Base-by-base conservation (phyloP, 2,888 invertebrate genomes). In the Tigriopus californicus region DNA sequence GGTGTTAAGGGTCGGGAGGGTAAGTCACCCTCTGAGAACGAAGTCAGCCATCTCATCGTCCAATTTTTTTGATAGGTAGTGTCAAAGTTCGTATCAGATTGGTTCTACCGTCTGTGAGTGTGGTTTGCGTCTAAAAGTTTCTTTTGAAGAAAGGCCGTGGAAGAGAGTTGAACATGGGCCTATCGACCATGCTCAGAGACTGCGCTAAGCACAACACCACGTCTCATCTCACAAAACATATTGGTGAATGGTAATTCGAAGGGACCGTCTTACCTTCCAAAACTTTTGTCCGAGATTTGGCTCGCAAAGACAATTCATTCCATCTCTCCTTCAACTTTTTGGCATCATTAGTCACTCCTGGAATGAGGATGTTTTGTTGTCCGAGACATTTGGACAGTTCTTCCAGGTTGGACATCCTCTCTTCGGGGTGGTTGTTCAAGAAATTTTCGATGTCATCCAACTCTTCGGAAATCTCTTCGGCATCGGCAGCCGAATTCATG, bases 401-500 rank as follows among this genome's bases (percentile, higher is more conserved):
- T 70, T 82, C 80, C 65, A 88, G 81, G 67, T 81, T 80, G 49
- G 79, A 76, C 65, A 83, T 74, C 60, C 85, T 79, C 65, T 79
- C 79, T 65, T 80, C 79, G 51, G 82, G 80, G 71, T 83, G 85
- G 68, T 81, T 80, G 60, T 81, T 78, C 61, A 88, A 72, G 68
- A 83, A 83, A 70, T 82, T 83, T 72, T 89, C 89, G 66, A 89
- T 73, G 70, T 87, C 85, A 72, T 88, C 88, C 47, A 91, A 77
- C 68, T 88, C 85, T 69, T 89, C 90, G 41, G 87, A 85, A 64
- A 89, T 82, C 73, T 91, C 90, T 74, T 92, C 91, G 1, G 90
- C 88, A 74, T 92, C 92, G 41, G 82, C 85, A 62, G 81, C 80
- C 18, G 71, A 68, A 66, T 80, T 76, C 1, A 81, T 80, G 47